phyloP scores from a whole-genome alignment of 1,140 invertebrate species.

The Bemisia tabaci region DNA sequence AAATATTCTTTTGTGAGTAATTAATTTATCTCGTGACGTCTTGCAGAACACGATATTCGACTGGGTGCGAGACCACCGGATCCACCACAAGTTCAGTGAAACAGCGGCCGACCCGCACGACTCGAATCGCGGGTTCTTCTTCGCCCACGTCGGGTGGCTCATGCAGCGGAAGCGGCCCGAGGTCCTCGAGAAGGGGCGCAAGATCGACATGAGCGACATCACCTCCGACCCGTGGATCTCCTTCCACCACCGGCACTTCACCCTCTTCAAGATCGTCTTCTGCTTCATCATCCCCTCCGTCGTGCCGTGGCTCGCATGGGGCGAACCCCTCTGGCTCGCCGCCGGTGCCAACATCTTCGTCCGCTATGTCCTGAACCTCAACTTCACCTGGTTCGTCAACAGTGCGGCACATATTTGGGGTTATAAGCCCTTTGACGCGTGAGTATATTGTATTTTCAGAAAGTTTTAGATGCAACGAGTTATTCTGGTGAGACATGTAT shows the following conservation, averaged over 20 bases:
- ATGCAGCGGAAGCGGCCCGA: constrained; percentile 42
- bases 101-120: constrained; percentile 74
- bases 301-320: constrained; percentile 46
- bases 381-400: constrained; percentile 56
- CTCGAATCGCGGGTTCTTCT: constrained; percentile 44
- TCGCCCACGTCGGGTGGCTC: constrained; percentile 48
- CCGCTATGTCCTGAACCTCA: constrained; percentile 41
- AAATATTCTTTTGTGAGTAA: no score
- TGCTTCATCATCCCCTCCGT: constrained; percentile 46
- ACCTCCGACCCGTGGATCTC: constrained; percentile 40
- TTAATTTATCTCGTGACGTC: no score
- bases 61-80: constrained; percentile 40
- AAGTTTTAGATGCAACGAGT: not conserved
- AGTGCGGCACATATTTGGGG: constrained; percentile 54
- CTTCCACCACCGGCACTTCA: constrained; percentile 25
- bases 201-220: constrained; percentile 55
- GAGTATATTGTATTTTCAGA: constrained; percentile 22
- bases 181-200: constrained; percentile 47
- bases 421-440: constrained; percentile 47
- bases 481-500: not conserved
- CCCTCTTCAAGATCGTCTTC: constrained; percentile 68
- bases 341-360: constrained; percentile 38
- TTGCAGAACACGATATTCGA: constrained; percentile 39
- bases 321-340: constrained; percentile 38
- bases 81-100: constrained; percentile 35